Percentiles rank a stretch among this genome's conserved stretches.
These are phyloP conservation scores for Coleophora flavipennella DNA, from an alignment of 2,888 invertebrate genomes.

Conservation along the genomic window DNA sequence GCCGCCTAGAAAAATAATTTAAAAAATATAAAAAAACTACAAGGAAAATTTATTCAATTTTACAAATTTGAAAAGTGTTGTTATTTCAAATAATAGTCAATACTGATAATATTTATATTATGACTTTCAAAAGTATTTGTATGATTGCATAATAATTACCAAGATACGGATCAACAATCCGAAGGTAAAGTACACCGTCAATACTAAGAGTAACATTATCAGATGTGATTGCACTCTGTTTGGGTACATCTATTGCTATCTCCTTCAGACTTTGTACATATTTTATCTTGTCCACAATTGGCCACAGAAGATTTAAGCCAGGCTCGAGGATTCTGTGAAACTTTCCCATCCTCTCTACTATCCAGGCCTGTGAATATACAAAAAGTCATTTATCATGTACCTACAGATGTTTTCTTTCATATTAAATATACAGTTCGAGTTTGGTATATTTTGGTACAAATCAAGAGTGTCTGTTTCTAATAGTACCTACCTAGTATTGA, in stretches of 20 bases:
- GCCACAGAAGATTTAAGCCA: slow-evolving; percentile 93
- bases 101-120: no score
- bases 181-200: slow-evolving; percentile 96
- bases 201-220: slow-evolving; percentile 98
- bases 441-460: not conserved
- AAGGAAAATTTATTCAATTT: no score
- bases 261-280: slow-evolving; percentile 99
- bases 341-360: slow-evolving; percentile 98
- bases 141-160: slow-evolving; percentile 46
- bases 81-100: no score
- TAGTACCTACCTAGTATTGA: no score
- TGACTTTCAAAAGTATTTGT: no score
- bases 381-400: not conserved
- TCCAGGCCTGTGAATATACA: slow-evolving; percentile 87
- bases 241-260: slow-evolving; percentile 99
- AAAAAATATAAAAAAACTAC: no score
- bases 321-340: slow-evolving; percentile 95
- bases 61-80: no score
- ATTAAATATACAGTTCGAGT: no score
- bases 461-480: not conserved
- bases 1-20: no score
- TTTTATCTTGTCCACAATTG: slow-evolving; percentile 92
- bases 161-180: slow-evolving; percentile 94
- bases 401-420: not conserved
- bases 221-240: slow-evolving; percentile 97